A percentile compares a stretch with the other conserved stretches of the same genome.
These are phyloP conservation scores for Ciconia maguari DNA, from an alignment of 2,113 vertebrate species.

Conservation along the genomic window DNA sequence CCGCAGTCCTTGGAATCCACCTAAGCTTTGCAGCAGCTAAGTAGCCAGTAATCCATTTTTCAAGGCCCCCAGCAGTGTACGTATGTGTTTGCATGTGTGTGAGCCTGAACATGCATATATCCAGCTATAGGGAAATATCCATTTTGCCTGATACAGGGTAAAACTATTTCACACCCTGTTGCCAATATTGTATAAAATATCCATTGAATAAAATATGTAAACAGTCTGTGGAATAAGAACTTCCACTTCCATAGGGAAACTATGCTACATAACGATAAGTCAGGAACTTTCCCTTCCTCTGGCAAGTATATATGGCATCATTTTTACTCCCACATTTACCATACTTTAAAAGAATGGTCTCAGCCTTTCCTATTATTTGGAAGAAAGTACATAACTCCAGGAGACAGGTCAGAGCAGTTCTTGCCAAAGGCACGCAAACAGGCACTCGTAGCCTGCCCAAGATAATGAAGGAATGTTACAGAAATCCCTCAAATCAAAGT, in stretches of 20 bases:
- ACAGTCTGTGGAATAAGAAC: background rate
- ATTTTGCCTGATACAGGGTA: background rate
- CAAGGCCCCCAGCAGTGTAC: background rate
- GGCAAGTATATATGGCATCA: background rate
- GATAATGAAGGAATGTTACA: background rate
- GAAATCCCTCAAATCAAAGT: background rate
- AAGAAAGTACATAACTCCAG: background rate
- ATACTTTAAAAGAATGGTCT: background rate
- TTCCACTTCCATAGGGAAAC: background rate
- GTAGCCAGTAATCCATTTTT: background rate
- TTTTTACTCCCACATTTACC: background rate
- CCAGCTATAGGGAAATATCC: background rate
- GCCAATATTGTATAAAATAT: background rate
- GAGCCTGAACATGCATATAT: background rate
- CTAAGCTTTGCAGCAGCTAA: background rate
- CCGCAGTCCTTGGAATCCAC: background rate
- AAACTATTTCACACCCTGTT: background rate
- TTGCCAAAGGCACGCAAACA: background rate
- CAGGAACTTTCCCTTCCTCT: background rate
- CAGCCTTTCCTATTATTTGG: background rate
- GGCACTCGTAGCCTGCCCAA: background rate
- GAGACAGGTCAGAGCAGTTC: background rate
- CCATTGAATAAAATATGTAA: background rate
- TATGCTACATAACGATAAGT: background rate
- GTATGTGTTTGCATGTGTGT: accelerated